Conservation (phyloP, 2,797 vertebrate species). For the Loris lydekkerianus region DNA sequence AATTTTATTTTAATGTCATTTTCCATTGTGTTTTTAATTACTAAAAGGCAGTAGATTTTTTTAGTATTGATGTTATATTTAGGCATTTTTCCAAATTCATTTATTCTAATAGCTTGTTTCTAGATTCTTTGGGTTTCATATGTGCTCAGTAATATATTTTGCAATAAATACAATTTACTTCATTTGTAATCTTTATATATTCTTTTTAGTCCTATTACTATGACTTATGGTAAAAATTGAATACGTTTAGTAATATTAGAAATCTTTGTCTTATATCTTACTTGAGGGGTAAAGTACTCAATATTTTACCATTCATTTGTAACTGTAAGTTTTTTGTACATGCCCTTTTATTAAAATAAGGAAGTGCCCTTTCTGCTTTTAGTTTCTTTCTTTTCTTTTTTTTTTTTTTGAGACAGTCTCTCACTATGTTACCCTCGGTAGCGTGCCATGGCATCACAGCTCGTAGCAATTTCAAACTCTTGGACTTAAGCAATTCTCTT, state of each 20-base stretch:
- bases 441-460: too few relatives aligned
- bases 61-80: not conserved
- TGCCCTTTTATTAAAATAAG: not conserved
- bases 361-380: not conserved
- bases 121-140: slow-evolving; percentile 13
- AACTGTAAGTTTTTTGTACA: not conserved
- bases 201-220: not conserved
- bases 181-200: not conserved
- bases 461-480: too few relatives aligned
- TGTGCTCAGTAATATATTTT: not conserved
- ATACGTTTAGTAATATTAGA: not conserved
- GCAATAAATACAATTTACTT: not conserved
- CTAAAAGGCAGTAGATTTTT: not conserved
- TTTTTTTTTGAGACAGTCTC: too few relatives aligned
- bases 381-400: not conserved
- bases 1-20: not conserved
- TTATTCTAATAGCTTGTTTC: not conserved
- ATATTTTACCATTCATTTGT: not conserved
- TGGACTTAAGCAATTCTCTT: too few relatives aligned
- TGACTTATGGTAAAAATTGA: not conserved
- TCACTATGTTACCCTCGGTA: too few relatives aligned
- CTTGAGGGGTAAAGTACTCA: not conserved
- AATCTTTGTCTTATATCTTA: not conserved
- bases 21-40: not conserved
- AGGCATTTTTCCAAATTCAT: not conserved